Evolutionary conservation across 2,797 vertebrate genomes (phyloP), one percentile per base, ranked within the genome.

Genomic region (Ceryle rudis): DNA sequence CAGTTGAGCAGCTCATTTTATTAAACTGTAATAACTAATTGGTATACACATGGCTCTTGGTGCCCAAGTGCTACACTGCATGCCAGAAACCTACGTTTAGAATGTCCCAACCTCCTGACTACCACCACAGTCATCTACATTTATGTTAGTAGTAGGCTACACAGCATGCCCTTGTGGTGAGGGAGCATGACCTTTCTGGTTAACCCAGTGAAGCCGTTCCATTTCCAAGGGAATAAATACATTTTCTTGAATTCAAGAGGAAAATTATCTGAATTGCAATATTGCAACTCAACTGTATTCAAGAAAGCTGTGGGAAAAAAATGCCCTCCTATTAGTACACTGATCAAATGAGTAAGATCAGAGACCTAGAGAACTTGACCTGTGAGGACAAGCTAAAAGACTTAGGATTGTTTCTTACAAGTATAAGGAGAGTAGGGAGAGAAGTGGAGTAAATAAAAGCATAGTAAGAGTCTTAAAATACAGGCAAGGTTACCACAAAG

Each of bases 41-140:
- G 2, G 11, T 21, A 25, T 31, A 60, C 16, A 5, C 0, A 3
- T 54, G 29, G 46, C 39, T 1, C 1, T 57, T n/a, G 7, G 10
- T 85, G 31, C 15, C 11, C 29, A 52, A 35, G 37, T 17, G 29
- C 54, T 51, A 42, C 20, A 5, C 25, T 25, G 14, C 17, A 6
- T 62, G 19, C 20, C 44, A 72, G 16, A 80, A 31, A 57, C 46
- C 28, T 75, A 11, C 37, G 10, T 54, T 44, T 86, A n/a, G 70
- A 90, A 8, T 23, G 78, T 86, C 35, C 18, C 29, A 78, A 4
- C 19, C 29, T 73, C 37, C 64, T 89, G 33, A 14, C 28, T 81
- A 23, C 37, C 33, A 33, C 28, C 25, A n/a, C 29, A 41, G 25
- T 8, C 2, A 5, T 31, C 26, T 65, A 19, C 31, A 9, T 44